A percentile compares a stretch with the other conserved stretches of the same genome.
phyloP scores from a whole-genome alignment of 2,113 vertebrate genomes.

The Rattus norvegicus region GRCr8 NC_086021.1:174679001-174679500 shows the following conservation, averaged over 20 bases:
- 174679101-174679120: background rate
- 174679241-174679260: background rate
- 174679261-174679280: background rate
- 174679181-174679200: background rate
- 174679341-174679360: background rate
- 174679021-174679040: background rate
- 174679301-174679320: background rate
- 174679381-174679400: background rate
- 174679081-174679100: background rate
- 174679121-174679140: background rate
- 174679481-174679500: background rate
- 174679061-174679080: background rate
- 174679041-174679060: background rate
- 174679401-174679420: background rate
- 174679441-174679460: background rate
- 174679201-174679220: slow-evolving; percentile 33
- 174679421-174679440: background rate
- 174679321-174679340: background rate
- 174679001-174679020: too few species aligned
- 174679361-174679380: background rate
- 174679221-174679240: background rate
- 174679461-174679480: background rate
- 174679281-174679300: background rate
- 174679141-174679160: too few species aligned
- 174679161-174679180: background rate